Base-by-base conservation (phyloP, 1,140 invertebrate genomes). In the Drosophila saltans region DNA sequence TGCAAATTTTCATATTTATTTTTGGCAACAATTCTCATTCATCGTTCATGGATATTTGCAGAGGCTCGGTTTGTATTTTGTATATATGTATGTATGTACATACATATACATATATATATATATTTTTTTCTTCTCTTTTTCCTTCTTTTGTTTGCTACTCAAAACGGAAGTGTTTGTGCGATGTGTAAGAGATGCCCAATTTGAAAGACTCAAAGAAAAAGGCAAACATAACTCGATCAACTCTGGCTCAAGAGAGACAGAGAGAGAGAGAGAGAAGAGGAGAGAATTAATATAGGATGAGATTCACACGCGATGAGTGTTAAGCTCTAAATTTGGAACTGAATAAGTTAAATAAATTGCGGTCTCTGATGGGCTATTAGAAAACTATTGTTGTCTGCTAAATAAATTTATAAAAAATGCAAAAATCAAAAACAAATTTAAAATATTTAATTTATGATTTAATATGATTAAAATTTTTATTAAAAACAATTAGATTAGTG, bases 131-230 rank as follows among this genome's bases (percentile, higher is more conserved):
- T 30, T 4, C 4, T 30, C 28, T 30, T 36, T 60, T 21, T 36
- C 40, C 69, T 41, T 65, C 59, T 66, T 26, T 78, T 70, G 28
- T 70, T 75, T 60, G 57, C 67, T 26, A 5, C 8, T 56, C 55
- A 67, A 82, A 86, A 77, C 82, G 82, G 82, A 86, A 86, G 83
- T 88, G 83, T 80, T 86, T 86, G 74, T 58, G 70, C 68, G 82
- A 88, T 86, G 83, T 88, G 83, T 86, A 86, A 86, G 79, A 85
- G 52, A 43, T 40, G 40, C 41, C 56, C 33, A 69, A 24, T 11
- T 36, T 3, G 24, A 24, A n/a, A n/a, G 55, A 56, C 43, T 48
- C 24, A 33, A 58, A 59, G 10, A 10, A 9, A 16, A 9, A 48
- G 11, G 24, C 43, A 0, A 28, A 55, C 10, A 30, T 26, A 52